Base-by-base conservation (phyloP, 1,140 invertebrate genomes). In the Euura lappo region DNA sequence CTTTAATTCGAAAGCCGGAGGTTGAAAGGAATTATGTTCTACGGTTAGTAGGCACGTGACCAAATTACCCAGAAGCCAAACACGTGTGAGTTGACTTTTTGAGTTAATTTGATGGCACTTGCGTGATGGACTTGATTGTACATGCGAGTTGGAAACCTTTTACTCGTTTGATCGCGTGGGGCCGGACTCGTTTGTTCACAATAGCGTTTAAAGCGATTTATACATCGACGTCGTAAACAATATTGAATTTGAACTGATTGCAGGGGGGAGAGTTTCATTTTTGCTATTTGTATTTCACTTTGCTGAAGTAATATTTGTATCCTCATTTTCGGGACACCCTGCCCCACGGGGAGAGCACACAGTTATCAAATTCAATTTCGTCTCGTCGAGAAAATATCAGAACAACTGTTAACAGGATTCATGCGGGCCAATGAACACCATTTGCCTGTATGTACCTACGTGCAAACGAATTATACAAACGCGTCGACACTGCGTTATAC, bases 211-310 rank as follows among this genome's bases (percentile, higher is more conserved):
- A 60, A 60, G 13, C 51, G 3, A 60, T 60, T 60, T 60, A n/a
- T 60, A 8, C 8, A 8, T 11, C 51, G 51, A 60, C 5, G 13
- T 11, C 51, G 51, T 60, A 60, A 60, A 60, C 13, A 60, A 60
- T 60, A 60, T 60, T 60, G 51, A 60, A 60, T 60, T 60, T 3
- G 51, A 60, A 60, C 51, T 60, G 51, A 60, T 60, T 60, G 51
- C 51, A 60, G 51, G 13, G 51, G 51, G 51, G 28, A 28, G 28
- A 28, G 28, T 28, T 28, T 28, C 28, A 28, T 28, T 28, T 28
- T 28, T 28, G 28, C 28, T 28, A 28, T 28, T 28, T 28, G 28
- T 28, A 28, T 28, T 28, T 28, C 28, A 28, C 28, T 28, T 28
- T 28, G 13, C 4, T 60, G 13, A 60, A 60, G 8, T 60, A 60